Conservation (phyloP, 2,797 vertebrate species). For the Aselliscus stoliczkanus region DNA sequence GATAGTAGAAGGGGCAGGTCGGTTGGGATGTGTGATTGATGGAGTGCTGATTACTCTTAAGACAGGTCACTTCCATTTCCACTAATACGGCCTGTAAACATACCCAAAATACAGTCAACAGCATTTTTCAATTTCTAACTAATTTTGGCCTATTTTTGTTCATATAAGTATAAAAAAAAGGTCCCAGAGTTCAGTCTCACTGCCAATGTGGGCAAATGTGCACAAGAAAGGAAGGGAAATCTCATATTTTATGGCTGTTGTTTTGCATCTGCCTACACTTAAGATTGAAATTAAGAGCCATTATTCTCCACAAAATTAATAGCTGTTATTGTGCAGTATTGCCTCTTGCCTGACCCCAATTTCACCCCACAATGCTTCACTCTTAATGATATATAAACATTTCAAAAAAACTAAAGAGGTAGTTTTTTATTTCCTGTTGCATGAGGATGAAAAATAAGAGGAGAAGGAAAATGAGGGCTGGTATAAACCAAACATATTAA, state of each 20-base stretch:
- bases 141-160: background rate
- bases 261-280: background rate
- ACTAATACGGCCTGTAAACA: background rate
- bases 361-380: background rate
- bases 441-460: background rate
- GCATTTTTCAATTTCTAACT: background rate
- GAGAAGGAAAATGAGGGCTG: background rate
- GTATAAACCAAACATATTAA: background rate
- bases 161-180: background rate
- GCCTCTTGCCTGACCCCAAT: background rate
- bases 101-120: background rate
- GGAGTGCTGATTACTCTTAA: background rate
- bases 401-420: background rate
- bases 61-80: background rate
- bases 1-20: background rate
- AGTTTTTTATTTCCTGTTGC: background rate
- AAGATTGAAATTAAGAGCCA: background rate
- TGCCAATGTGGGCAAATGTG: background rate
- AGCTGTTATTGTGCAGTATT: background rate
- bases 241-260: background rate
- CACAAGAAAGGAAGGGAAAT: conserved; percentile 17
- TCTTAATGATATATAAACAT: conserved; percentile 22
- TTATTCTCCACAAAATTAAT: conserved; percentile 39
- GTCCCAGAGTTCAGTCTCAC: background rate
- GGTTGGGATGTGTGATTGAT: background rate